Evolutionary conservation across 2,888 invertebrate species (phyloP).

Genomic region (Trachelus iudaicus): DNA sequence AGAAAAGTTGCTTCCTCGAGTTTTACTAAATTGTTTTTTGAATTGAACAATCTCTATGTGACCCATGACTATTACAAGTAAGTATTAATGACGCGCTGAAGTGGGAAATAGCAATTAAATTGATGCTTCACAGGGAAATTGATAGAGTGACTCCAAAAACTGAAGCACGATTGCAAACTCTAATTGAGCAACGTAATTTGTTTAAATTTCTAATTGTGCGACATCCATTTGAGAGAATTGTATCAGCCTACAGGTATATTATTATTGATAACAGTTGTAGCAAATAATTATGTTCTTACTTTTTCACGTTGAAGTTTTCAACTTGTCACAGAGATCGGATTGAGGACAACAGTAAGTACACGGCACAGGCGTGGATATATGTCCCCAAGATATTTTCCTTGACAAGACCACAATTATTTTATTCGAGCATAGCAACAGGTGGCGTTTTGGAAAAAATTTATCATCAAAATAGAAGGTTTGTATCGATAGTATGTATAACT

Average conservation of each 20-base stretch:
- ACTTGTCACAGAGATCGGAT: slow-evolving; percentile 53
- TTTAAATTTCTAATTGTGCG: slow-evolving; percentile 59
- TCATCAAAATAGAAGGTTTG: slow-evolving; percentile 46
- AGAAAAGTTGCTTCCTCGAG: slow-evolving; percentile 62
- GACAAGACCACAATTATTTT: slow-evolving; percentile 58
- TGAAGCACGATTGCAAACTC: slow-evolving; percentile 34
- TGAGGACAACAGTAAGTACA: slow-evolving; percentile 59
- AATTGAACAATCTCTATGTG: slow-evolving; percentile 43
- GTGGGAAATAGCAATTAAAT: neutral
- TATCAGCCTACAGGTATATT: slow-evolving; percentile 60
- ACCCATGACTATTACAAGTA: slow-evolving; percentile 53
- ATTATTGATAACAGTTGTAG: slow-evolving; percentile 1
- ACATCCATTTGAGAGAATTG: slow-evolving; percentile 62
- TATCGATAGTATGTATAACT: neutral
- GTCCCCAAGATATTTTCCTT: slow-evolving; percentile 55
- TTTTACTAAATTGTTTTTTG: slow-evolving; percentile 60
- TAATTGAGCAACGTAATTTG: slow-evolving; percentile 37
- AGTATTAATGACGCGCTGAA: slow-evolving; percentile 2
- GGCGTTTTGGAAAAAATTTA: slow-evolving; percentile 49
- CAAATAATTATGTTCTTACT: neutral
- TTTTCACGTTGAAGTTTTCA: neutral
- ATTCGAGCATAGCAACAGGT: slow-evolving; percentile 39
- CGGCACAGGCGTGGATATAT: slow-evolving; percentile 60
- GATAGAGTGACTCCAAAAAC: slow-evolving; percentile 45
- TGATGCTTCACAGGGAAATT: slow-evolving; percentile 43